Conservation (phyloP, 2,797 vertebrate genomes). For the Luscinia megarhynchos region DNA sequence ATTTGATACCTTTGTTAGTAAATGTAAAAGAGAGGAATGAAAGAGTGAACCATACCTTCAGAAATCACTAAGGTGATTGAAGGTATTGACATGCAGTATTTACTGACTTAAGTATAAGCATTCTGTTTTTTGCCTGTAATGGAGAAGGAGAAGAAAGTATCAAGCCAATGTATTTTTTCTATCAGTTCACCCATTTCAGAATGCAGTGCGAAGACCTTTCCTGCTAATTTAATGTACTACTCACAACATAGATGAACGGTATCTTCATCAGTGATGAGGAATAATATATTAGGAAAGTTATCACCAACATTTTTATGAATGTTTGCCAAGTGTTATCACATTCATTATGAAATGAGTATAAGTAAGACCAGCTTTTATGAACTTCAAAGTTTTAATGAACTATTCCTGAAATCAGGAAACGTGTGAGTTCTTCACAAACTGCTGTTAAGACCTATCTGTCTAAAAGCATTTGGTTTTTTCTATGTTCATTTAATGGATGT, state of each 20-base stretch:
- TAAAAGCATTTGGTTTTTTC: neutral
- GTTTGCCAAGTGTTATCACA: constrained; percentile 9
- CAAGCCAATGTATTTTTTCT: neutral
- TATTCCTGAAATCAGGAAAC: neutral
- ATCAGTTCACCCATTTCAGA: neutral
- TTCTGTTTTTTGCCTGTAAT: neutral
- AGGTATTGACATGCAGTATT: neutral
- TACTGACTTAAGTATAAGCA: neutral
- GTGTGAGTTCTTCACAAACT: neutral
- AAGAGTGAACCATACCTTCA: neutral
- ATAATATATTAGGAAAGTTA: constrained; percentile 28
- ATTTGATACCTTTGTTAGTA: neutral
- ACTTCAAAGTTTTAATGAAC: neutral
- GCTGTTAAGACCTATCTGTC: neutral
- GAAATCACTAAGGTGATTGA: neutral
- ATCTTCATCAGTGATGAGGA: constrained; percentile 41
- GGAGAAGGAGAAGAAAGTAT: constrained; percentile 41
- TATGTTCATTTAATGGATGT: neutral
- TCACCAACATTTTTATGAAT: neutral
- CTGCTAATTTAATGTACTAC: constrained; percentile 46
- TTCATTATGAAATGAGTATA: neutral
- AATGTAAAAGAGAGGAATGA: constrained; percentile 7
- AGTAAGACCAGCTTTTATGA: neutral
- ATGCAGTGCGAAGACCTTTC: constrained; percentile 12
- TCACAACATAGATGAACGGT: constrained; percentile 14